Percentiles rank a stretch among this genome's conserved stretches.
Conservation (phyloP, 2,888 invertebrate genomes). For the Eristalis pertinax region DNA sequence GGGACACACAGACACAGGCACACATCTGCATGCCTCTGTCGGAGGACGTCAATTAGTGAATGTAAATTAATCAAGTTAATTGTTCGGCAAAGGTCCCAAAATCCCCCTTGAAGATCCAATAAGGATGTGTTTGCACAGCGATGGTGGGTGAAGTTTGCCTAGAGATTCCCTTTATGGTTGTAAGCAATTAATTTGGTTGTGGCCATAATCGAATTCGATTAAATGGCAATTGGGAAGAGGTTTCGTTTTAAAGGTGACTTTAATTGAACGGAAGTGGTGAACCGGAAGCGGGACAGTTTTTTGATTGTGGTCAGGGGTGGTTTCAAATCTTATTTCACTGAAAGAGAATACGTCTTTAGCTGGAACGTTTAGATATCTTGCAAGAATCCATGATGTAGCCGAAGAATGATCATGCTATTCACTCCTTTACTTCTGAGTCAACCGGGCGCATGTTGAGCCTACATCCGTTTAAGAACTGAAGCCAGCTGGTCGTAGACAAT, state of each 20-base stretch:
- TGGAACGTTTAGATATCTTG: too few relatives aligned
- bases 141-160: background rate
- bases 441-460: too few relatives aligned
- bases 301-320: too few relatives aligned
- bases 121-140: background rate
- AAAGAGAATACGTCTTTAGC: too few relatives aligned
- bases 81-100: slow-evolving; percentile 2
- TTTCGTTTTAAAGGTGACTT: background rate
- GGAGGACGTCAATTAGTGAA: slow-evolving; percentile 2
- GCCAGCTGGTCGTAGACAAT: too few relatives aligned
- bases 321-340: too few relatives aligned
- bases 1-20: background rate
- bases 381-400: too few relatives aligned
- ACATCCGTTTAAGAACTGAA: too few relatives aligned
- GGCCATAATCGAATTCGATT: background rate
- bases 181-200: background rate
- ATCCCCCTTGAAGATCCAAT: background rate
- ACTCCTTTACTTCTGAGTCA: too few relatives aligned
- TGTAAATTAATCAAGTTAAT: slow-evolving; percentile 21
- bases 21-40: background rate
- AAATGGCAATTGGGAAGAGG: background rate
- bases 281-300: too few relatives aligned
- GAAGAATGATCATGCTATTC: too few relatives aligned
- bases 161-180: background rate
- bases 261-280: background rate